Evolutionary conservation across 2,797 vertebrate species (phyloP).

Genomic region (Myripristis murdjan): DNA sequence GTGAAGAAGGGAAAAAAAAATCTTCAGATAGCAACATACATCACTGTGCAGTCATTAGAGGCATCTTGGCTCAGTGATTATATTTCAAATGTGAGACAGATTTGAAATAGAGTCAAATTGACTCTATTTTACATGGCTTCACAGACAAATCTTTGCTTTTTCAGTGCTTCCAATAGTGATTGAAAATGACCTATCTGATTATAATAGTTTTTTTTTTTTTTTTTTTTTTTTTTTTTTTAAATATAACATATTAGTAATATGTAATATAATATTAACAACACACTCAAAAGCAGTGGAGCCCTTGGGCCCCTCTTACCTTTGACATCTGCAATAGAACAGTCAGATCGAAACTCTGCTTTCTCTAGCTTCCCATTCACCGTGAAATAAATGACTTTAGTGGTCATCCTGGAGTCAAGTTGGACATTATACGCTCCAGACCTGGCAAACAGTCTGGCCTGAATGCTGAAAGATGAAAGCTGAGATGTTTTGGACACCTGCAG

Average conservation of each 20-base stretch:
- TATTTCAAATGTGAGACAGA: too few relatives aligned
- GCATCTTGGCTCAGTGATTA: not conserved
- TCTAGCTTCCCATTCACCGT: conserved; percentile 69
- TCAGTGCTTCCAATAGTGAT: too few relatives aligned
- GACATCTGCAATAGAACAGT: conserved; percentile 71
- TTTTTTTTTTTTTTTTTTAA: too few relatives aligned
- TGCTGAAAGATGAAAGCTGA: not conserved
- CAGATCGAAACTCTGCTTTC: conserved; percentile 65
- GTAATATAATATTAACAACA: too few relatives aligned
- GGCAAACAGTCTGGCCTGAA: conserved; percentile 28
- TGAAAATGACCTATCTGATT: not conserved
- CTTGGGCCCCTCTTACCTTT: conserved; percentile 69
- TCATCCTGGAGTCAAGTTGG: conserved; percentile 44
- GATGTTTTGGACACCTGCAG: conserved; percentile 52
- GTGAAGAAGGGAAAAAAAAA: not conserved
- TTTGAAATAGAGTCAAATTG: too few relatives aligned
- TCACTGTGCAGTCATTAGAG: not conserved
- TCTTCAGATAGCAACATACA: not conserved
- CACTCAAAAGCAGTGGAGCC: not conserved
- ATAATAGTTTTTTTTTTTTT: not conserved
- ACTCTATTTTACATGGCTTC: not conserved
- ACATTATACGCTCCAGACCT: conserved; percentile 10
- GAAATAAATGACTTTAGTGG: conserved; percentile 74
- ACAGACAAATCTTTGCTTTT: not conserved
- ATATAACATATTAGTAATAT: too few relatives aligned